Evolutionary conservation across 2,113 vertebrate species (phyloP).

Genomic region (Tapirus terrestris): DNA sequence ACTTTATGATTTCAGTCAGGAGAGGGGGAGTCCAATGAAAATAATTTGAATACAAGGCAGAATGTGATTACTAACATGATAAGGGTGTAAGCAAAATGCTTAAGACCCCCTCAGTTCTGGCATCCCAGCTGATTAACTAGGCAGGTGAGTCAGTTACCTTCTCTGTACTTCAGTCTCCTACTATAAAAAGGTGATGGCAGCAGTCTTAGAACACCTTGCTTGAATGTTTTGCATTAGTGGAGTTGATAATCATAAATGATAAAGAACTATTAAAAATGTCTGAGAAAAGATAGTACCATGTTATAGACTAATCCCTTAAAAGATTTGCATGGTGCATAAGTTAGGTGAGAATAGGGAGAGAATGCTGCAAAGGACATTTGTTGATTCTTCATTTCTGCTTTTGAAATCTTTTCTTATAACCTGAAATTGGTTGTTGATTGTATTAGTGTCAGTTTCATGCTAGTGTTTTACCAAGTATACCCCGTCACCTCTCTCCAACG

Average conservation of each 20-base stretch:
- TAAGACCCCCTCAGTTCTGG: not conserved
- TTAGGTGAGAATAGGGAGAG: not conserved
- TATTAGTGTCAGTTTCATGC: not conserved
- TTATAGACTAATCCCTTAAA: constrained; percentile 3
- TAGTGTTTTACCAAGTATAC: not conserved
- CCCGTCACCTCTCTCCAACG: not conserved
- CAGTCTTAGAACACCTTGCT: not conserved
- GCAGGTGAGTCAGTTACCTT: not conserved
- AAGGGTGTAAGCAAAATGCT: not conserved
- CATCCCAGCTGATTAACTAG: not conserved
- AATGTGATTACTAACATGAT: not conserved
- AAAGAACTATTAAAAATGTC: not conserved
- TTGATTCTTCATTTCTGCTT: constrained; percentile 55
- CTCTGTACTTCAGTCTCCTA: not conserved
- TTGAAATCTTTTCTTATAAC: not conserved
- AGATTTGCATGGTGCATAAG: not conserved
- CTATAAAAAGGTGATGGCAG: not conserved
- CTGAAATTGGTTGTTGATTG: not conserved
- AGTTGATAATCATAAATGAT: not conserved
- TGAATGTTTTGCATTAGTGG: not conserved
- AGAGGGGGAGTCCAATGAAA: not conserved
- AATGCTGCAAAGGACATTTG: not conserved
- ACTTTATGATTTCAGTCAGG: not conserved
- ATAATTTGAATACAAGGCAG: not conserved
- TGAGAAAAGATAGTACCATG: not conserved